phyloP scores from a whole-genome alignment of 2,113 vertebrate species.

The Rynchops niger region DNA sequence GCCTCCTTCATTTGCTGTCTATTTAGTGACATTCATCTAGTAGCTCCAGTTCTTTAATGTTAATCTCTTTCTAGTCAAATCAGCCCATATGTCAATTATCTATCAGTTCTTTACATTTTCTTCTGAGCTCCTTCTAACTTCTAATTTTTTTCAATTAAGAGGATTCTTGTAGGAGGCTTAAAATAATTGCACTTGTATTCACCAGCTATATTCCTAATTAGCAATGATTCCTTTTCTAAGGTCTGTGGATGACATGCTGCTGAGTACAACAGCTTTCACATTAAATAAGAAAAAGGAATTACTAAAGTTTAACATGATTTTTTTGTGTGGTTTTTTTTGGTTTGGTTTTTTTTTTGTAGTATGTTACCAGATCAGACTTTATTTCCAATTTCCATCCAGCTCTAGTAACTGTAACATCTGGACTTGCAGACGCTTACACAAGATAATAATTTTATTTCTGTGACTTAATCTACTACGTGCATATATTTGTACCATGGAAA shows the following conservation, averaged over 20 bases:
- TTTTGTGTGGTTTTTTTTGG: neutral
- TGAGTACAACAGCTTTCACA: neutral
- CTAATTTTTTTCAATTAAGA: neutral
- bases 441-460: neutral
- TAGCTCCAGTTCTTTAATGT: neutral
- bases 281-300: neutral
- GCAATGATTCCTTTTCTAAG: neutral
- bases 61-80: conserved; percentile 23
- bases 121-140: neutral
- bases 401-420: neutral
- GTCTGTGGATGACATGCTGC: neutral
- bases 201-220: neutral
- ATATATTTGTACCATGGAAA: neutral
- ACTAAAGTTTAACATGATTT: neutral
- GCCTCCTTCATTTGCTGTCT: neutral
- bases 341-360: neutral
- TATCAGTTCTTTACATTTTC: conserved; percentile 24
- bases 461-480: neutral
- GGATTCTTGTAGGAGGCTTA: neutral
- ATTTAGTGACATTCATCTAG: conserved; percentile 7
- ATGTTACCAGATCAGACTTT: neutral
- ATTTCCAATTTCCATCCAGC: neutral
- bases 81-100: neutral
- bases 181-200: neutral
- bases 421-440: neutral